Evolutionary conservation across 1,140 invertebrate species (phyloP), one percentile per base, ranked within the genome.

Genomic region (Saccostrea cuccullata): DNA sequence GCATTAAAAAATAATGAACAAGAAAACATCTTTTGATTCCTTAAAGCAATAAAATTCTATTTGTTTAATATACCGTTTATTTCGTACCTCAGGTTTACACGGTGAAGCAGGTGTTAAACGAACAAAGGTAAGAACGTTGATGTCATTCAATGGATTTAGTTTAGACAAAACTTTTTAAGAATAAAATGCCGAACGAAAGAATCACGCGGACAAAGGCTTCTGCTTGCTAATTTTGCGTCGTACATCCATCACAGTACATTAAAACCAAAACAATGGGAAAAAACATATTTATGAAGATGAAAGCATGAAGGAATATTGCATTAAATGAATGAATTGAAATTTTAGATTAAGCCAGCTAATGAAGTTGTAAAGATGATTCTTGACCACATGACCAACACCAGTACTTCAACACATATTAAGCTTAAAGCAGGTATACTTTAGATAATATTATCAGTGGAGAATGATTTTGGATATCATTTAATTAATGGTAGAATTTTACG

Each of bases 21-120:
- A 20, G 13, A 60, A 20, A 60, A 60, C 20, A 60, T 60, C 3
- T 60, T 60, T 2, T 13, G 3, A 13, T 60, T 60, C 20, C 58
- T 60, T 20, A 13, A 36, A 36, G 58, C 20, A 60, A 5, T 60
- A 13, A 11, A 60, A 60, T 17, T 20, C 20, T 60, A 5, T 60
- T 0, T 60, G 13, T 9, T 64, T 17, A 60, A 17, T 20, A 64
- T 64, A 64, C 6, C n/a, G 2, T 20, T 64, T 47, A 20, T 60
- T 64, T 6, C 58, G n/a, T 64, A 64, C 13, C n/a, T 23, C 82
- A 94, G 94, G 94, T 86, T 91, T 98, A 83, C 98, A 98, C 94
- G 98, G 98, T 0, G 98, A 98, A 95, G 97, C 97, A 23, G 98
- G 98, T 26, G 96, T 97, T 15, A 96, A 96, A 88, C 96, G 96